Conservation (phyloP, 2,888 invertebrate genomes). For the Microctonus aethiopoides region DNA sequence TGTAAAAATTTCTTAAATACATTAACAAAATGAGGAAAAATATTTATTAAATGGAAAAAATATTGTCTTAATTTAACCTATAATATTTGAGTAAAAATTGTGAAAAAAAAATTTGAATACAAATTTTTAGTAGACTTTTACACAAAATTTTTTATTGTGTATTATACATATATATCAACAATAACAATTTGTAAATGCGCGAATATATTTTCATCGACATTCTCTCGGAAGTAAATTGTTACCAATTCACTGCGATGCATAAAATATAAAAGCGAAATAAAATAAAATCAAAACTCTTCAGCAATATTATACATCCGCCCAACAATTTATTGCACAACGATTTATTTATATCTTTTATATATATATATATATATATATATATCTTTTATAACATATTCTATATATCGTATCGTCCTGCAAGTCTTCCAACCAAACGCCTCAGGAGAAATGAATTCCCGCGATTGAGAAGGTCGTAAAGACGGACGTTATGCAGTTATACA, state of each 20-base stretch:
- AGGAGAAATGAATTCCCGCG: constrained; percentile 14
- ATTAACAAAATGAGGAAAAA: no score
- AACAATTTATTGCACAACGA: constrained; percentile 29
- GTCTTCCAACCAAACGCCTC: background rate
- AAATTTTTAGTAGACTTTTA: constrained; percentile 15
- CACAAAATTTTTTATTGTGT: constrained; percentile 15
- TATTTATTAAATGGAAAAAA: no score
- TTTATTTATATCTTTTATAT: background rate
- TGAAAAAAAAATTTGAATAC: background rate
- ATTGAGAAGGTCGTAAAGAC: constrained; percentile 18
- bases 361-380: background rate
- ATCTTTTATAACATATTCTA: background rate
- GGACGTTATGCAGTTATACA: constrained; percentile 11
- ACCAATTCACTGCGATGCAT: background rate
- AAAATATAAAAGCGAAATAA: background rate
- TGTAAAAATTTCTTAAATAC: no score
- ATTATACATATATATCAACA: constrained; percentile 1
- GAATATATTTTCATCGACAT: background rate
- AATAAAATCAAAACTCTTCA: constrained; percentile 20
- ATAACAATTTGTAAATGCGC: background rate
- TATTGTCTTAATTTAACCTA: no score
- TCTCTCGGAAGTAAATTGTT: constrained; percentile 23
- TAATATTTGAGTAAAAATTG: no score
- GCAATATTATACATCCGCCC: constrained; percentile 23
- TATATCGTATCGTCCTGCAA: constrained; percentile 3